Percentiles rank a stretch among this genome's conserved stretches.
Evolutionary conservation across 2,888 invertebrate genomes (phyloP).

Genomic region (Strigamia transsilvanica): DNA sequence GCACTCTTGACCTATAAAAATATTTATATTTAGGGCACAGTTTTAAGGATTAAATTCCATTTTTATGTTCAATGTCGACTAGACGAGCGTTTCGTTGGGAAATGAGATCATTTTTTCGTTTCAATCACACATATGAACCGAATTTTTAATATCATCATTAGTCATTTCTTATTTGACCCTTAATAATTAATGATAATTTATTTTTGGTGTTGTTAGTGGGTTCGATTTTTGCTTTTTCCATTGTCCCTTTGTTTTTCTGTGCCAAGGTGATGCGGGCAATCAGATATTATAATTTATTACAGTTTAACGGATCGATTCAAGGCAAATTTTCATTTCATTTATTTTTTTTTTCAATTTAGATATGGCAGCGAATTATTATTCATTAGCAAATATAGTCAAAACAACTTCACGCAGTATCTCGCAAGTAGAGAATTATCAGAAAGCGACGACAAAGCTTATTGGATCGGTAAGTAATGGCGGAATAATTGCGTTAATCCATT

Average conservation of each 20-base stretch:
- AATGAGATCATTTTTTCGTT: constrained; percentile 4
- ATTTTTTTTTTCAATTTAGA: constrained; percentile 69
- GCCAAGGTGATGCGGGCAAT: constrained; percentile 31
- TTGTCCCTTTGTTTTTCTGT: constrained; percentile 37
- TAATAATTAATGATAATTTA: not conserved
- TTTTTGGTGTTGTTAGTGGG: not conserved
- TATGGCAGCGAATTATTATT: constrained; percentile 95
- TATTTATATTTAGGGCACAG: constrained; percentile 7
- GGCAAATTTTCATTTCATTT: constrained; percentile 28
- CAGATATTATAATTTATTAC: constrained; percentile 28
- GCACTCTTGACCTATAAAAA: constrained; percentile 49
- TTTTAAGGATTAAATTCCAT: constrained; percentile 7
- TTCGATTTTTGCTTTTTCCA: not conserved
- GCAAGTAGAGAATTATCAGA: constrained; percentile 70
- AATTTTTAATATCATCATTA: not conserved
- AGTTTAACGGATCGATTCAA: not conserved
- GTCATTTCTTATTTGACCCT: not conserved
- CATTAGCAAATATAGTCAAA: constrained; percentile 88
- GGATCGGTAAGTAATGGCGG: constrained; percentile 66
- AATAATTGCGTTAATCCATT: constrained; percentile 34
- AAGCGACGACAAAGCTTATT: constrained; percentile 70
- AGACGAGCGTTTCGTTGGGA: not conserved
- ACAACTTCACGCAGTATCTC: constrained; percentile 86
- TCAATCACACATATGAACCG: not conserved
- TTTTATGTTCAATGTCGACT: constrained; percentile 10